A percentile compares a stretch with the other conserved stretches of the same genome.
Conservation (phyloP, 2,797 vertebrate genomes). For the Steatocranus sp. region DNA sequence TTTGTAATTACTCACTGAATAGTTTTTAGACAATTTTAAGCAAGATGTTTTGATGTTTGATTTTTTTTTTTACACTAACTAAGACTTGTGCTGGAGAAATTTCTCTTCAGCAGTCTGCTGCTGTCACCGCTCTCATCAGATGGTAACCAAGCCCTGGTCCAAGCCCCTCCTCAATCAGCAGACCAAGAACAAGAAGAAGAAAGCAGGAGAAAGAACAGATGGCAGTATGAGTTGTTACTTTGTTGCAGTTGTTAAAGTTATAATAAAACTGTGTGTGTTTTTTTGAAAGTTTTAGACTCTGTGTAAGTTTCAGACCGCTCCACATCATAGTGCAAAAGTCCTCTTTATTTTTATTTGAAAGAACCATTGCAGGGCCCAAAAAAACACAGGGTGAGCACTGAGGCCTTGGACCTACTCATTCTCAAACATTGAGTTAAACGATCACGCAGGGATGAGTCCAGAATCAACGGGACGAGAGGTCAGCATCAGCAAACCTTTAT, state of each 20-base stretch:
- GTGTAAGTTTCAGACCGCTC: not conserved
- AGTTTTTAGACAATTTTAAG: not conserved
- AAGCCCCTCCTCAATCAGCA: not conserved
- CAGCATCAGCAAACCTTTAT: not conserved
- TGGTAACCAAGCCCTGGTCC: not conserved
- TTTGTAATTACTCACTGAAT: not conserved
- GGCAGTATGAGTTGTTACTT: not conserved
- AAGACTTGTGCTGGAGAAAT: not conserved
- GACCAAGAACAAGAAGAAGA: not conserved
- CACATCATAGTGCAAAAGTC: not conserved
- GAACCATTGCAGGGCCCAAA: not conserved
- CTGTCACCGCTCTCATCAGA: not conserved
- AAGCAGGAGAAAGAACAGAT: not conserved
- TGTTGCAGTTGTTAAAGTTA: not conserved
- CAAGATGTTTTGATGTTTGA: not conserved
- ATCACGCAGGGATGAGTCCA: not conserved
- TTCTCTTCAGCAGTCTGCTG: not conserved
- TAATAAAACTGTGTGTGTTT: not conserved
- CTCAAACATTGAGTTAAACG: not conserved
- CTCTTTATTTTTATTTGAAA: not conserved
- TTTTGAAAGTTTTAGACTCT: not conserved
- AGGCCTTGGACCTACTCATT: not conserved
- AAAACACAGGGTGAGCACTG: rapidly evolving
- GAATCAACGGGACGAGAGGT: not conserved
- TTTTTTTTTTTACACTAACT: not conserved